A percentile compares a stretch with the other conserved stretches of the same genome.
Evolutionary conservation across 2,888 invertebrate genomes (phyloP).

Genomic region (Apotomis turbidana): DNA sequence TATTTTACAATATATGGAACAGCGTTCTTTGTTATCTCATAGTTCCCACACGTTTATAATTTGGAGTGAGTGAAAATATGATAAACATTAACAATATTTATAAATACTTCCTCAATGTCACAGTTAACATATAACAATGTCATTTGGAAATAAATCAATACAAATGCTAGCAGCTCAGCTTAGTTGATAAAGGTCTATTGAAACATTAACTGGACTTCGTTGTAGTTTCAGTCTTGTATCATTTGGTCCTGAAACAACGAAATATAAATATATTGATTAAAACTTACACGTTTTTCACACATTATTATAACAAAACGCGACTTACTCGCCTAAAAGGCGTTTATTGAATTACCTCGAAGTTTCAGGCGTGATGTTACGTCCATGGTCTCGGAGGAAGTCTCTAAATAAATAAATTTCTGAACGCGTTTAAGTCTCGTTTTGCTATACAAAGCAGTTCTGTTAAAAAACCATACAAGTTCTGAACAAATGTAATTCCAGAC

Average conservation of each 20-base stretch:
- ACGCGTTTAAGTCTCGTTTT: no score
- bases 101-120: conserved; percentile 49
- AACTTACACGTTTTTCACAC: no score
- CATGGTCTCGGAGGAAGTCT: no score
- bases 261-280: conserved; percentile 9
- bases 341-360: no score
- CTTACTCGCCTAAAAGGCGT: no score
- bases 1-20: not conserved
- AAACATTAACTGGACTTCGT: conserved; percentile 68
- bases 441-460: no score
- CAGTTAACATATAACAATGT: conserved; percentile 49
- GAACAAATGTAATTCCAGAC: no score
- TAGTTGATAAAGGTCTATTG: conserved; percentile 51
- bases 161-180: conserved; percentile 51
- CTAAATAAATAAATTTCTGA: no score
- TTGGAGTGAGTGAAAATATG: conserved; percentile 11
- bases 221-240: conserved; percentile 75
- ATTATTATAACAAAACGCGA: no score
- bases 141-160: conserved; percentile 60
- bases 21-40: not conserved
- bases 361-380: no score
- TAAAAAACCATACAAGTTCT: no score
- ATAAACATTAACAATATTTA: conserved; percentile 43
- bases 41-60: conserved; percentile 7
- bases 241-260: conserved; percentile 67